Conservation (phyloP, 2,888 invertebrate genomes). For the Iselma pallidipennis region DNA sequence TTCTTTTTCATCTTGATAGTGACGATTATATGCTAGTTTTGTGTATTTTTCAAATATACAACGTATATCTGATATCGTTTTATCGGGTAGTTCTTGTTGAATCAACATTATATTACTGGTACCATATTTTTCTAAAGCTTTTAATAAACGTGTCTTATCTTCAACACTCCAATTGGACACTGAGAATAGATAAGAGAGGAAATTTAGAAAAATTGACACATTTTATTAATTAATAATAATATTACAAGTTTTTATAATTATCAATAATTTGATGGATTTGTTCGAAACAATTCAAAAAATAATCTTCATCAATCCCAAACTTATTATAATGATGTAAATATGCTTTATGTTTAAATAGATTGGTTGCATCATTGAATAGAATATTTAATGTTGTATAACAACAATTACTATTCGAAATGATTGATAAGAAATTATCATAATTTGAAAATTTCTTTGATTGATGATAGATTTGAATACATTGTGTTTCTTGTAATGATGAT, state of each 20-base stretch:
- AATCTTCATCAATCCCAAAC: constrained; percentile 56
- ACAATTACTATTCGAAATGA: constrained; percentile 56
- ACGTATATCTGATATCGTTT: constrained; percentile 41
- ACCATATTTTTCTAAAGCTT: constrained; percentile 42
- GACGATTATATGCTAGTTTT: constrained; percentile 28
- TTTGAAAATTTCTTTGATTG: constrained; percentile 51
- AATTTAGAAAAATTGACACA: constrained; percentile 12
- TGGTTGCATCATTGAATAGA: constrained; percentile 57
- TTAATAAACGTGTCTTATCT: constrained; percentile 41
- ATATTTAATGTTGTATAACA: constrained; percentile 51
- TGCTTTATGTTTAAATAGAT: constrained; percentile 56
- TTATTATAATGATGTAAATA: constrained; percentile 60
- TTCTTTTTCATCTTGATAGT: constrained; percentile 16
- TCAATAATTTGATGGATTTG: constrained; percentile 56
- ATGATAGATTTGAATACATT: constrained; percentile 51
- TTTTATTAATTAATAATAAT: constrained; percentile 19
- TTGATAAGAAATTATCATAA: constrained; percentile 54
- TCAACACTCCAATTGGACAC: constrained; percentile 39
- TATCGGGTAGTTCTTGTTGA: constrained; percentile 40
- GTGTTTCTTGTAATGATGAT: constrained; percentile 49
- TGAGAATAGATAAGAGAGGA: constrained; percentile 25
- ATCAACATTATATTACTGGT: constrained; percentile 40
- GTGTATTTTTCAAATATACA: constrained; percentile 41
- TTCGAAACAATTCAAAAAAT: constrained; percentile 58
- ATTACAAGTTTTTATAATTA: constrained; percentile 52